These are phyloP conservation scores for Micrasema minimum DNA, from an alignment of 1,140 invertebrate species.

Conservation along the genomic window DNA sequence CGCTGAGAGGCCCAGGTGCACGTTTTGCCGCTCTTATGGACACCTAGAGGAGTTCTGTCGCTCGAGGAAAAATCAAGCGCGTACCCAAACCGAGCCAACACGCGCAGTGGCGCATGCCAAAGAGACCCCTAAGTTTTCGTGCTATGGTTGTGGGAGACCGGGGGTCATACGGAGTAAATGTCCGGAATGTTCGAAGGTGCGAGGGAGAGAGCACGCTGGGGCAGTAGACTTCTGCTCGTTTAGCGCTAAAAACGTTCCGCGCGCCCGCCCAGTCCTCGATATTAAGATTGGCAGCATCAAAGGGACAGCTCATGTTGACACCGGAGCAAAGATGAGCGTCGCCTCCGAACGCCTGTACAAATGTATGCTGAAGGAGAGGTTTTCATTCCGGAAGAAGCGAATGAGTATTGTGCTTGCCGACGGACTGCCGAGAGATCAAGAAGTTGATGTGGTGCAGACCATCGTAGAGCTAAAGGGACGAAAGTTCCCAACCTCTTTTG, in stretches of 20 bases:
- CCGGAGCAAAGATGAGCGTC: not conserved
- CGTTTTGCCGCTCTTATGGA: not conserved
- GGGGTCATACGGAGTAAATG: not conserved
- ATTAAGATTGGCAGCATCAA: not conserved
- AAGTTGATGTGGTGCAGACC: not conserved
- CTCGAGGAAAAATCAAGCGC: too few relatives aligned
- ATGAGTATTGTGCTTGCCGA: not conserved
- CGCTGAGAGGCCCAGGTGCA: not conserved
- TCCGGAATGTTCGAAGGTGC: not conserved
- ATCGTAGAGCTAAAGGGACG: not conserved
- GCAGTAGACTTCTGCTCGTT: not conserved
- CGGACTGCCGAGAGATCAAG: not conserved
- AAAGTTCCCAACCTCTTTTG: not conserved
- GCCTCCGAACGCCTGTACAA: not conserved
- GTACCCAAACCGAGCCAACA: not conserved
- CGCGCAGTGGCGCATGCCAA: too few relatives aligned
- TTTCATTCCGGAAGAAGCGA: not conserved
- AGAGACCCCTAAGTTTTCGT: not conserved
- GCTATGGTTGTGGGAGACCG: not conserved
- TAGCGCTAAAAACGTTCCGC: not conserved
- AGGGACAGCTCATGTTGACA: not conserved
- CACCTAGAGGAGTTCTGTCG: not conserved
- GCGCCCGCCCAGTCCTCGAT: not conserved
- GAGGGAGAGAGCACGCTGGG: not conserved
- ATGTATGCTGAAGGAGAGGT: not conserved